Evolutionary conservation across 2,888 invertebrate species (phyloP).

Genomic region (Acanthococcus lagerstroemiae): DNA sequence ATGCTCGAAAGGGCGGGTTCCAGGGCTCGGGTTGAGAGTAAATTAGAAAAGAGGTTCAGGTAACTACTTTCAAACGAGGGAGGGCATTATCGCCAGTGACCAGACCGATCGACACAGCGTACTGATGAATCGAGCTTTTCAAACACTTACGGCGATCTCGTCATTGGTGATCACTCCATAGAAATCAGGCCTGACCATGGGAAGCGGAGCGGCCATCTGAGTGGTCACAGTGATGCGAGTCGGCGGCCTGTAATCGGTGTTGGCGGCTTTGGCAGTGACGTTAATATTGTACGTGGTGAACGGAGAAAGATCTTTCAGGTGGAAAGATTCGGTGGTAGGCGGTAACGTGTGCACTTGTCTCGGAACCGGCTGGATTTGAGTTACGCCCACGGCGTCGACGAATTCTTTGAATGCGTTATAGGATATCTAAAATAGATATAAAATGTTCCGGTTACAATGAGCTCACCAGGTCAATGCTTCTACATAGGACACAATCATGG

Average conservation of each 20-base stretch:
- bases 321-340: conserved; percentile 58
- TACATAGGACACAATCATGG: background rate
- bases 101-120: too few relatives aligned
- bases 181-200: conserved; percentile 91
- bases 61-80: too few relatives aligned
- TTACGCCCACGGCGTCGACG: conserved; percentile 85
- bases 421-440: conserved; percentile 49
- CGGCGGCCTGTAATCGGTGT: conserved; percentile 71
- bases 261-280: conserved; percentile 78
- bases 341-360: conserved; percentile 62
- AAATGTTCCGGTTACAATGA: background rate
- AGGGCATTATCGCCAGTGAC: too few relatives aligned
- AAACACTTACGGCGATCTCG: conserved; percentile 51
- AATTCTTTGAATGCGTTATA: conserved; percentile 89
- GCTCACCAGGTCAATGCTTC: background rate
- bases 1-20: too few relatives aligned
- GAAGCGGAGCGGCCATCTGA: conserved; percentile 94
- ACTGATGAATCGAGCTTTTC: too few relatives aligned
- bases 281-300: conserved; percentile 92
- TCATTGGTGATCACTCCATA: conserved; percentile 80
- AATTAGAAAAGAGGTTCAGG: too few relatives aligned
- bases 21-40: too few relatives aligned
- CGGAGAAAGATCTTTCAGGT: conserved; percentile 79
- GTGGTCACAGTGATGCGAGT: conserved; percentile 89
- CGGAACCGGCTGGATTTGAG: conserved; percentile 73